phyloP scores from a whole-genome alignment of 1,140 invertebrate species.

The Plutomurus gul region DNA sequence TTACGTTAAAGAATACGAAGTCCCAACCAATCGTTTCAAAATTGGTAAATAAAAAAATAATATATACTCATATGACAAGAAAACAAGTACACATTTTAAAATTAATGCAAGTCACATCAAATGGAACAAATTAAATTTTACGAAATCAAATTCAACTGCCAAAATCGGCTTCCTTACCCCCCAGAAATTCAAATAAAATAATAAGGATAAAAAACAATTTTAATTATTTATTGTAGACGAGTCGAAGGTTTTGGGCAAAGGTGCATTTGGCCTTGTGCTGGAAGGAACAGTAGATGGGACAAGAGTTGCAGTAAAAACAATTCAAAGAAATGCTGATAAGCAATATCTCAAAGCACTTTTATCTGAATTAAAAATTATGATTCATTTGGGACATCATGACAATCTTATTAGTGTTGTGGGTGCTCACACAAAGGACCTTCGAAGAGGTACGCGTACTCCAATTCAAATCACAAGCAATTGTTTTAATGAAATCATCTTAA shows the following conservation, averaged over 20 bases:
- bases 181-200: no score
- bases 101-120: no score
- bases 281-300: conserved; percentile 56
- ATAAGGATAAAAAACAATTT: not conserved
- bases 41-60: not conserved
- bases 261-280: conserved; percentile 64
- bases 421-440: conserved; percentile 60
- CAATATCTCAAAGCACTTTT: conserved; percentile 58
- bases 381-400: conserved; percentile 57
- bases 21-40: not conserved
- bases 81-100: no score
- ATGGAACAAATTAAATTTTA: no score
- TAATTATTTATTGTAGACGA: not conserved
- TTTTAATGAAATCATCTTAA: no score
- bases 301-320: conserved; percentile 56
- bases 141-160: no score
- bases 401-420: conserved; percentile 65
- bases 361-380: conserved; percentile 62
- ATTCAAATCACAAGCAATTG: no score
- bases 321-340: conserved; percentile 54
- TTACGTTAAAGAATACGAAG: not conserved
- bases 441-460: not conserved
- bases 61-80: not conserved
- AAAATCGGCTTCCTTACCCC: no score
- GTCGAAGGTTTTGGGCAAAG: conserved; percentile 58